phyloP scores from a whole-genome alignment of 2,888 invertebrate genomes.

The Amiota mariae region DNA sequence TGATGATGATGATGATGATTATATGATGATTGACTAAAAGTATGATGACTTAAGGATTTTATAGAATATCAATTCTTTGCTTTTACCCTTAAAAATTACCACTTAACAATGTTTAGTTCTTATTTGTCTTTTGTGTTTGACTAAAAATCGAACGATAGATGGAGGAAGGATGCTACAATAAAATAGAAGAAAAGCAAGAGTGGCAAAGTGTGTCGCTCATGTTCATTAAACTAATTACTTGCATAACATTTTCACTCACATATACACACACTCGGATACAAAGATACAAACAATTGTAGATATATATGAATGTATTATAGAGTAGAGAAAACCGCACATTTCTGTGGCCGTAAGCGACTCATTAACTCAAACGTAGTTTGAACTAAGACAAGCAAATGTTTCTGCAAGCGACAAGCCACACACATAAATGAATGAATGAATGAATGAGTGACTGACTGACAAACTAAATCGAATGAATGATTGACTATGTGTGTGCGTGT shows the following conservation, averaged over 20 bases:
- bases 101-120: no score
- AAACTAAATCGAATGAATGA: no score
- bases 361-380: slow-evolving; percentile 36
- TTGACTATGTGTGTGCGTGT: no score
- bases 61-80: no score
- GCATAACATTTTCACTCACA: slow-evolving; percentile 53
- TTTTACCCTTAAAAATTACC: no score
- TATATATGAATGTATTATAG: background rate
- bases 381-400: slow-evolving; percentile 15
- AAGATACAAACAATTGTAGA: background rate
- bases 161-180: background rate
- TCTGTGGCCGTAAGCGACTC: slow-evolving; percentile 36
- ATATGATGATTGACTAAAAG: no score
- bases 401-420: slow-evolving; percentile 24
- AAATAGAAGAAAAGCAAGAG: background rate
- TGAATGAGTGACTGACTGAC: background rate
- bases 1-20: no score
- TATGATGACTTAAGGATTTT: no score
- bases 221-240: slow-evolving; percentile 51
- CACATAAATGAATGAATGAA: slow-evolving; percentile 21
- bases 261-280: slow-evolving; percentile 2
- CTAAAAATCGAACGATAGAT: no score
- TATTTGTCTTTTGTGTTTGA: no score
- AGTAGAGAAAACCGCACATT: background rate
- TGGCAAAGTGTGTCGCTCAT: slow-evolving; percentile 13